Percentiles rank a stretch among this genome's conserved stretches.
These are phyloP conservation scores for Hybognathus amarus DNA, from an alignment of 2,797 vertebrate species.

Conservation along the genomic window DNA sequence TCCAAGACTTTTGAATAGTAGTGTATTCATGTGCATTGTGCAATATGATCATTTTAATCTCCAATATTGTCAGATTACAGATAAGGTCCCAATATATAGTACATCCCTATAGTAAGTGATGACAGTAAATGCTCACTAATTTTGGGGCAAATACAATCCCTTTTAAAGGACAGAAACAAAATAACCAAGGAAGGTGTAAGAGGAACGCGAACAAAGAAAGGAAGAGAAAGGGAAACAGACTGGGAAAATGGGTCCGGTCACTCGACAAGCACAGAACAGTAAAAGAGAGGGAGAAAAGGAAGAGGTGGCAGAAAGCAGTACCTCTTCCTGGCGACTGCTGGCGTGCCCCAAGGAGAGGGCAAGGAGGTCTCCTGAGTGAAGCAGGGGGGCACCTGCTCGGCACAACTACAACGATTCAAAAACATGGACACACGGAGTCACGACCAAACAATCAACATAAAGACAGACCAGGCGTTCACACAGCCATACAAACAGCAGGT, in stretches of 20 bases:
- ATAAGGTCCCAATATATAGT: neutral
- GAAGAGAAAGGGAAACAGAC: neutral
- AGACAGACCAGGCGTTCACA: conserved; percentile 73
- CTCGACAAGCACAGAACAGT: conserved; percentile 3
- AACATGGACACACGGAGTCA: conserved; percentile 36
- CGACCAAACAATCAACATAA: conserved; percentile 38
- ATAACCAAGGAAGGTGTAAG: neutral
- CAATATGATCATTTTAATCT: too few relatives aligned
- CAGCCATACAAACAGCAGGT: conserved; percentile 19
- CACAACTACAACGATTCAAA: conserved; percentile 87
- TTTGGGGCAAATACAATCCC: neutral
- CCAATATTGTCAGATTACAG: neutral
- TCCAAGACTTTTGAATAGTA: neutral
- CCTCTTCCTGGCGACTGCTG: conserved; percentile 98
- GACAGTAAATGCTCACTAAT: neutral
- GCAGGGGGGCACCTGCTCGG: conserved; percentile 98
- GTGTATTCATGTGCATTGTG: neutral
- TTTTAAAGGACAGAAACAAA: neutral
- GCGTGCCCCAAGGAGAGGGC: conserved; percentile 98
- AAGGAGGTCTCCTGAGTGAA: conserved; percentile 98
- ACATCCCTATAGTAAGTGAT: neutral
- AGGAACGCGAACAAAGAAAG: neutral
- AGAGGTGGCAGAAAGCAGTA: conserved; percentile 75
- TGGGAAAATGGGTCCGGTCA: neutral
- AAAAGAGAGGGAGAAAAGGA: conserved; percentile 45